Conservation (phyloP, 1,140 invertebrate species). For the Eupristina koningsbergeri region DNA sequence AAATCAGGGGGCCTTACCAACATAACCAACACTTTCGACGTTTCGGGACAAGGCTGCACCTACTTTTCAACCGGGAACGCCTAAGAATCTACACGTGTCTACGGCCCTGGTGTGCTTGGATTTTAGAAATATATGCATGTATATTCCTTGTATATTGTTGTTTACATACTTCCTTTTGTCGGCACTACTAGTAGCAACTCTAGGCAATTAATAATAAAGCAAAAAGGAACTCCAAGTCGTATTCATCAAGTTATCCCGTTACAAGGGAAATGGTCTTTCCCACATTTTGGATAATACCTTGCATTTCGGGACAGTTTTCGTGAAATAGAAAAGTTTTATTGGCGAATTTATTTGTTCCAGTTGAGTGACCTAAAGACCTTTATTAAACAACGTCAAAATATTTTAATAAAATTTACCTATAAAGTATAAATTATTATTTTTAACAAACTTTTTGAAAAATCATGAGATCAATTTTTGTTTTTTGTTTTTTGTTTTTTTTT, state of each 20-base stretch:
- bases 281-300: no score
- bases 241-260: neutral
- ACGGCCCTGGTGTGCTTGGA: neutral
- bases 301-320: neutral
- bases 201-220: no score
- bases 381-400: neutral
- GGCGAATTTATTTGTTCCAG: neutral
- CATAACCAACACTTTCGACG: slow-evolving; percentile 54
- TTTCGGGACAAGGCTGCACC: neutral
- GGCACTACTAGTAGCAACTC: no score
- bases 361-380: neutral
- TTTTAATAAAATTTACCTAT: neutral
- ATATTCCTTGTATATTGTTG: neutral
- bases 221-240: no score
- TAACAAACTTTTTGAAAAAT: no score
- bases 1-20: slow-evolving; percentile 56
- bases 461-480: no score
- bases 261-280: neutral
- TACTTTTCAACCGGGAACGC: slow-evolving; percentile 27
- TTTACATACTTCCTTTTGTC: no score
- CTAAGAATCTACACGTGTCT: slow-evolving; percentile 1
- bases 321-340: neutral
- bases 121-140: neutral
- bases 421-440: no score
- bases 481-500: neutral